Base-by-base conservation (phyloP, 2,888 invertebrate species). In the Drosophila meridionalis region DNA sequence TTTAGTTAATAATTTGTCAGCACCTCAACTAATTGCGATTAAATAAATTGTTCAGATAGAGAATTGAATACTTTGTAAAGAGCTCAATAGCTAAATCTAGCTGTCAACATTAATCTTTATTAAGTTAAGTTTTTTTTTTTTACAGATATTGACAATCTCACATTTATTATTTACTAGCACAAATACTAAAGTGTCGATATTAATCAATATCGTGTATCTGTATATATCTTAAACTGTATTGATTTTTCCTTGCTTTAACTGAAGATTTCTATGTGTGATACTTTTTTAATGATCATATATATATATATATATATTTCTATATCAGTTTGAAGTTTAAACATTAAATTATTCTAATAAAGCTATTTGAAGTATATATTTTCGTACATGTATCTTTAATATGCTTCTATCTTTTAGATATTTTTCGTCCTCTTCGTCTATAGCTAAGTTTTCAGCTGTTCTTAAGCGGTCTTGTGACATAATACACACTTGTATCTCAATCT, bases 1-100 rank as follows among this genome's bases (percentile, higher is more conserved):
- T 78, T 67, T 36, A 63, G 26, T 67, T 64, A 63, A 67, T 53
- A 58, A 59, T 50, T 69, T 78, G 64, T 68, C 80, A 69, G 47
- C 79, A 32, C 40, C 30, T 73, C 8, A 57, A 75, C 50, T 66
- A 80, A 75, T 59, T 78, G 75, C 56, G 20, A 50, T 52, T 40
- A 48, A 55, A 62, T 76, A 53, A 48, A 50, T 58, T 50, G 36
- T 30, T 36, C 36, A 48, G 28, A 12, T 55, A 20, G n/a, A 1
- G 3, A 52, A 58, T 9, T 43, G 9, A 45, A 45, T 14, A 45
- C 20, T 20, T 45, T 42, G 42, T 56, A 14, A 30, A 11, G 8
- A n/a, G 30, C n/a, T 20, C 11, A 2, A 30, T 12, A 34, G 34
- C 34, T 58, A 58, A 34, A 58, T 55, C 55, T 14, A 26, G 12